Percentiles rank a stretch among this genome's conserved stretches.
Conservation (phyloP, 2,888 invertebrate species). For the Oscheius onirici region DNA sequence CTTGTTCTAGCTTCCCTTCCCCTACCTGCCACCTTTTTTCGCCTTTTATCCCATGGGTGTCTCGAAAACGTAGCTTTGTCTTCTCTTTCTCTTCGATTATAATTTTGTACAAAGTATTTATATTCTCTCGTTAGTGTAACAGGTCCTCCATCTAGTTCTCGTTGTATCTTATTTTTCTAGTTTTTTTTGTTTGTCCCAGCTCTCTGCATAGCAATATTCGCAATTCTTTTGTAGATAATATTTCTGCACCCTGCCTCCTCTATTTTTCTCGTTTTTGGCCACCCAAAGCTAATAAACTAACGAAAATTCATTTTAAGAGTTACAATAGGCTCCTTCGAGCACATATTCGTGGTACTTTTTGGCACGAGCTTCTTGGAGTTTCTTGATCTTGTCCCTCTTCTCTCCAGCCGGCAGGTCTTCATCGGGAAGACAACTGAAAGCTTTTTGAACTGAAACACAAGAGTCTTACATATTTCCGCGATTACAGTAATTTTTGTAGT, state of each 20-base stretch:
- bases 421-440: conserved; percentile 53
- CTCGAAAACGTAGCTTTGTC: no score
- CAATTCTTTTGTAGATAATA: conserved; percentile 2
- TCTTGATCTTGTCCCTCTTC: conserved; percentile 47
- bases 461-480: conserved; percentile 56
- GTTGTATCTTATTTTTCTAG: no score
- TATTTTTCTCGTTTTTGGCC: no score
- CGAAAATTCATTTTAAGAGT: conserved; percentile 23
- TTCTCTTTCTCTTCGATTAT: no score
- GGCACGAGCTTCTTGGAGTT: conserved; percentile 46
- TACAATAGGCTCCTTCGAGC: conserved; percentile 38
- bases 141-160: no score
- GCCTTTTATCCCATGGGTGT: not conserved
- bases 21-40: not conserved
- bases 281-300: not conserved
- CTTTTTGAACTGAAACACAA: not conserved
- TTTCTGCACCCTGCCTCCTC: no score
- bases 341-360: conserved; percentile 47
- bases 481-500: conserved; percentile 48
- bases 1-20: not conserved
- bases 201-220: not conserved
- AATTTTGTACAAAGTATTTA: no score
- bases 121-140: no score
- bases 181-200: not conserved
- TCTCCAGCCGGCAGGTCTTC: conserved; percentile 52